Base-by-base conservation (phyloP, 2,888 invertebrate genomes). In the Lasioglossum lativentre region DNA sequence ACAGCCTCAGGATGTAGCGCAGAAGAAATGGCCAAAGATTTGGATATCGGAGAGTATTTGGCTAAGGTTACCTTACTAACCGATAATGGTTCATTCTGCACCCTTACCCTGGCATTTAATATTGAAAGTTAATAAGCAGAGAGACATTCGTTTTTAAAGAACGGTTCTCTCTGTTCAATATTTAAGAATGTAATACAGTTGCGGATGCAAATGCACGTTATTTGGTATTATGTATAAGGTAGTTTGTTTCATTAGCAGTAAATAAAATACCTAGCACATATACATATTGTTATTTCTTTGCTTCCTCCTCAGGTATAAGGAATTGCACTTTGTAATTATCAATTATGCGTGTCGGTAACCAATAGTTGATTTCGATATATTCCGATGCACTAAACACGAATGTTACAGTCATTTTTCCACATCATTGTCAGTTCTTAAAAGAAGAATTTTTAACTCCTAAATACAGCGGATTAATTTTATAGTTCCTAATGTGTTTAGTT, bases 1-100 rank as follows among this genome's bases (percentile, higher is more conserved):
- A 4, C 0, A 0, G 2, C 14, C 12, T 3, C 8, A 30, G 8
- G 45, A 1, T 84, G 83, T 10, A 75, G 83, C 12, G 0, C 75
- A 0, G 42, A 16, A 8, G 0, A 1, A 0, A 42, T 1, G 12
- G 72, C 78, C 16, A 52, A 0, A 2, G 38, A 45, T 8, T 38
- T 75, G 70, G n/a, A 73, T 0, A 12, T 63, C 1, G 83, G 83
- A 4, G 4, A 63, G 0, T 84, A 84, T n/a, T n/a, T n/a, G n/a
- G n/a, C n/a, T n/a, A n/a, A n/a, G n/a, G n/a, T n/a, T n/a, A n/a
- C n/a, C n/a, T n/a, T n/a, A n/a, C n/a, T n/a, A n/a, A n/a, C n/a
- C n/a, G n/a, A n/a, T n/a, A n/a, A n/a, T n/a, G n/a, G n/a, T n/a
- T n/a, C n/a, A n/a, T n/a, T n/a, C n/a, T n/a, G n/a, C n/a, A n/a